Percentiles rank a stretch among this genome's conserved stretches.
phyloP scores from a whole-genome alignment of 1,140 invertebrate species.

The Microplitis demolitor region DNA sequence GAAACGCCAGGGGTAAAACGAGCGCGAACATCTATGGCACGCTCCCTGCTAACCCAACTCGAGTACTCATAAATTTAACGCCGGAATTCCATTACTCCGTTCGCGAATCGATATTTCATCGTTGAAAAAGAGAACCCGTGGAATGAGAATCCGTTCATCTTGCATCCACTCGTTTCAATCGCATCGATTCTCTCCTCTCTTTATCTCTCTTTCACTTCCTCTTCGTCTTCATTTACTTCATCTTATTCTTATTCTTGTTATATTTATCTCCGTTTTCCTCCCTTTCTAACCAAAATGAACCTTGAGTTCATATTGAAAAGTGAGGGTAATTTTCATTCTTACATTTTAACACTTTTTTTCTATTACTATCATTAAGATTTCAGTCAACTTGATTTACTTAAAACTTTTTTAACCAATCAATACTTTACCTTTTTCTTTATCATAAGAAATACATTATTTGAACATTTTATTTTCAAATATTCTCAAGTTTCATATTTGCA shows the following conservation, averaged over 20 bases:
- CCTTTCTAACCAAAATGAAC: neutral
- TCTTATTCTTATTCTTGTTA: neutral
- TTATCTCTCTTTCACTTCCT: neutral
- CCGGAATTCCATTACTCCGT: slow-evolving; percentile 50
- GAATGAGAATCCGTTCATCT: slow-evolving; percentile 6
- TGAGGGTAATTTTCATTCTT: too few relatives aligned
- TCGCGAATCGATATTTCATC: slow-evolving; percentile 47
- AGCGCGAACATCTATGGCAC: slow-evolving; percentile 22
- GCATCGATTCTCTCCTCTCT: neutral
- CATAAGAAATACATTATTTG: too few relatives aligned
- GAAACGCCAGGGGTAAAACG: neutral
- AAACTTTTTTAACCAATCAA: too few relatives aligned
- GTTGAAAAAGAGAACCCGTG: slow-evolving; percentile 16
- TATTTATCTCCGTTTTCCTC: neutral
- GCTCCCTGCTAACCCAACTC: slow-evolving; percentile 18
- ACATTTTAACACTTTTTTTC: too few relatives aligned
- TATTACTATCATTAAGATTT: too few relatives aligned
- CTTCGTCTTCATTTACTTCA: neutral
- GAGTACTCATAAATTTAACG: slow-evolving; percentile 49
- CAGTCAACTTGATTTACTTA: too few relatives aligned
- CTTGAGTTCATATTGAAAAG: too few relatives aligned
- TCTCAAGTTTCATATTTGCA: too few relatives aligned
- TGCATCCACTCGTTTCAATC: neutral
- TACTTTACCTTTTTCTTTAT: too few relatives aligned
- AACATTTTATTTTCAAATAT: too few relatives aligned